phyloP scores from a whole-genome alignment of 1,140 invertebrate genomes.

The honey bee (Apis mellifera) region Amel_HAv3.1 CM009942.2:10682001-10682500 shows the following conservation, averaged over 20 bases:
- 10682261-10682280: conserved; percentile 19
- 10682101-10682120: conserved; percentile 46
- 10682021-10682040: conserved; percentile 40
- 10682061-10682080: conserved; percentile 52
- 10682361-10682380: conserved; percentile 48
- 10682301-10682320: conserved; percentile 2
- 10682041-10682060: conserved; percentile 45
- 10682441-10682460: conserved; percentile 55
- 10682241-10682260: conserved; percentile 41
- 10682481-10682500: conserved; percentile 57
- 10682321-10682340: conserved; percentile 3
- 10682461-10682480: conserved; percentile 30
- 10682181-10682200: conserved; percentile 26
- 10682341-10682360: conserved; percentile 44
- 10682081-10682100: conserved; percentile 48
- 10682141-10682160: conserved; percentile 40
- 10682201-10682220: conserved; percentile 33
- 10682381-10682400: conserved; percentile 34
- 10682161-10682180: conserved; percentile 33
- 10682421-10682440: conserved; percentile 51
- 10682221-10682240: conserved; percentile 30
- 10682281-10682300: conserved; percentile 10
- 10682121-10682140: conserved; percentile 56
- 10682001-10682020: conserved; percentile 47
- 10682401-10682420: conserved; percentile 36